These are phyloP conservation scores for Drosophila colorata DNA, from an alignment of 2,888 invertebrate genomes.

Conservation along the genomic window DNA sequence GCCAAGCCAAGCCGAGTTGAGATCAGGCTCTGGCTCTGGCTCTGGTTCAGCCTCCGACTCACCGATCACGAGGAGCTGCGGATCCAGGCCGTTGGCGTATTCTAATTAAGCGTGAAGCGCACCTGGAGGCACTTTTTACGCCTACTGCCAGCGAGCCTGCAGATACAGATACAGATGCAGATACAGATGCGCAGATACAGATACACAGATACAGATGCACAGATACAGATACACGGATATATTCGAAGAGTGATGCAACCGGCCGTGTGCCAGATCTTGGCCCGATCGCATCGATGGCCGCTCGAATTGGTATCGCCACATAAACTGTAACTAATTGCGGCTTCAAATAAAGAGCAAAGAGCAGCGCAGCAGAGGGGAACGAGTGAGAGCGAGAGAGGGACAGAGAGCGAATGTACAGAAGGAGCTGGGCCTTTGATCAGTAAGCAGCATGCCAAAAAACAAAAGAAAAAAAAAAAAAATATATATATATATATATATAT, in stretches of 20 bases:
- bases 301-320: slow-evolving; percentile 71
- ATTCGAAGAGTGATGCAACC: slow-evolving; percentile 44
- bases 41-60: background rate
- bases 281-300: slow-evolving; percentile 64
- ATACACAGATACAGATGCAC: slow-evolving; percentile 2
- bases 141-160: slow-evolving; percentile 53
- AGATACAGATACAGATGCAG: slow-evolving; percentile 15
- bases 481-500: background rate
- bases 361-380: slow-evolving; percentile 1
- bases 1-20: slow-evolving; percentile 15
- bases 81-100: slow-evolving; percentile 61
- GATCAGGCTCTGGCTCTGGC: slow-evolving; percentile 10
- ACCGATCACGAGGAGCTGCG: slow-evolving; percentile 22
- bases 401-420: too few relatives aligned
- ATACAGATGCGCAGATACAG: slow-evolving; percentile 1
- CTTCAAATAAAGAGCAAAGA: slow-evolving; percentile 79
- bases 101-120: slow-evolving; percentile 85
- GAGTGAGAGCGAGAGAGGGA: background rate
- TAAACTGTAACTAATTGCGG: slow-evolving; percentile 84
- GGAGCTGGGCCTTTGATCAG: slow-evolving; percentile 28
- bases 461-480: too few relatives aligned
- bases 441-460: slow-evolving; percentile 49
- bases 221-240: slow-evolving; percentile 12
- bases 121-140: slow-evolving; percentile 84
- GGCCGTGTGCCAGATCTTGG: slow-evolving; percentile 40